Conservation (phyloP, 30 jellyfish, hydroid and myxozoan species). For the Clytia hemisphaerica region DNA sequence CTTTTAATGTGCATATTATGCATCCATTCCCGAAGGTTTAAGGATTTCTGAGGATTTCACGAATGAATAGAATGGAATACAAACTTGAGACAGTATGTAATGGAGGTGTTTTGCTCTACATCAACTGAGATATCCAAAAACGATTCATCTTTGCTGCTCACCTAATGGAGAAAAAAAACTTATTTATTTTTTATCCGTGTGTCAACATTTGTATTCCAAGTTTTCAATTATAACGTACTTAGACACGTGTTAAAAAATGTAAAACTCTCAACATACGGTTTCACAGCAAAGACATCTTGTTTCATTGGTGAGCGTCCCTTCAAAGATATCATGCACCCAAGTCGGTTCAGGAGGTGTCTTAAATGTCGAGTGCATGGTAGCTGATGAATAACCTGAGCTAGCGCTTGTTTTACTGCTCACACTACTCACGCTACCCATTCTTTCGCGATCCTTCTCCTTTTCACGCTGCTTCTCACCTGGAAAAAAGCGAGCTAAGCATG, state of each 20-base stretch:
- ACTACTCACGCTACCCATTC: slow-evolving; percentile 86
- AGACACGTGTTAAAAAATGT: background rate
- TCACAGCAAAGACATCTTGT: slow-evolving; percentile 96
- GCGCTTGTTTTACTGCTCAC: slow-evolving; percentile 83
- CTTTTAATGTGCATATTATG: no score
- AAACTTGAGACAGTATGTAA: slow-evolving; percentile 75
- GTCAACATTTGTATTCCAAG: background rate
- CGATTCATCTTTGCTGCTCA: slow-evolving; percentile 94
- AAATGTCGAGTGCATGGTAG: slow-evolving; percentile 33
- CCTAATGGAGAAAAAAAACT: slow-evolving; percentile 18
- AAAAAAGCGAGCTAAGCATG: no score
- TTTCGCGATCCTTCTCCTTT: slow-evolving; percentile 76
- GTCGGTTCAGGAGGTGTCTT: slow-evolving; percentile 92
- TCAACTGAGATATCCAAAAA: slow-evolving; percentile 85
- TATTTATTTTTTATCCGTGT: no score
- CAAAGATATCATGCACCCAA: slow-evolving; percentile 97
- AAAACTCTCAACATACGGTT: slow-evolving; percentile 43
- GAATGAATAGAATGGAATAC: background rate
- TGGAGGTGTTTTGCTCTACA: slow-evolving; percentile 87
- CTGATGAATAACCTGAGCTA: slow-evolving; percentile 73
- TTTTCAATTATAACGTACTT: background rate
- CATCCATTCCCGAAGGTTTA: background rate
- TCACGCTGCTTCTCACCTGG: slow-evolving; percentile 73
- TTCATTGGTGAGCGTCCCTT: slow-evolving; percentile 90
- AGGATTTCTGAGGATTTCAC: no score